Evolutionary conservation across 1,140 invertebrate species (phyloP), one percentile per base, ranked within the genome.

Genomic region (Dreissena rostriformis): DNA sequence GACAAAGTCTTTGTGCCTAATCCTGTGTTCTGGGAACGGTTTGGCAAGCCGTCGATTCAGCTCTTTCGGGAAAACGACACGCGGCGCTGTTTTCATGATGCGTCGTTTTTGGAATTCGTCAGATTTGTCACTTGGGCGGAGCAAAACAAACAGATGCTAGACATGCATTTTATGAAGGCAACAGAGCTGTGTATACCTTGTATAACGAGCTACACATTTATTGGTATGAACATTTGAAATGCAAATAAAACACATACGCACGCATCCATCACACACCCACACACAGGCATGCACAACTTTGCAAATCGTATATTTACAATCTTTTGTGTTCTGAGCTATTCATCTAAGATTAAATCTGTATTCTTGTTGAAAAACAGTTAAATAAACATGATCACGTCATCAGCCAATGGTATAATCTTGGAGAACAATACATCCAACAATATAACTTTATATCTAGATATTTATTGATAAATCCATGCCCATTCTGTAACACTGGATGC

Each of bases 1-100:
- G 77, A 80, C 29, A 80, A 80, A 61, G 49, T 80, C n/a, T 26
- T 80, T 39, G 66, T 49, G 26, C 77, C 77, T 19, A 80, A 80
- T 57, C 77, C 77, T 57, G 15, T 29, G 26, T 80, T 29, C 19
- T 80, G 77, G 77, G 39, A 57, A 12, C 11, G 10, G 17, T 80
- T 70, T 80, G 52, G 65, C 10, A 26, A 51, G 51, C 61, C 75
- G 39, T 61, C 15, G 0, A 17, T 14, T 39, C n/a, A 22, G 11
- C 19, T 8, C 6, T 12, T 8, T 14, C 12, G 26, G 15, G 22
- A 2, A 15, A 55, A 71, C 8, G 22, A 26, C 6, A 26, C 17
- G 19, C 19, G 15, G 8, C 11, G 17, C 12, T 80, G 77, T 57
- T 63, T 39, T 28, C 17, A n/a, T 61, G 77, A 80, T 22, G 17